Percentiles rank a stretch among this genome's conserved stretches.
Evolutionary conservation across 2,888 invertebrate genomes (phyloP).

Genomic region (Agrilus biguttatus): DNA sequence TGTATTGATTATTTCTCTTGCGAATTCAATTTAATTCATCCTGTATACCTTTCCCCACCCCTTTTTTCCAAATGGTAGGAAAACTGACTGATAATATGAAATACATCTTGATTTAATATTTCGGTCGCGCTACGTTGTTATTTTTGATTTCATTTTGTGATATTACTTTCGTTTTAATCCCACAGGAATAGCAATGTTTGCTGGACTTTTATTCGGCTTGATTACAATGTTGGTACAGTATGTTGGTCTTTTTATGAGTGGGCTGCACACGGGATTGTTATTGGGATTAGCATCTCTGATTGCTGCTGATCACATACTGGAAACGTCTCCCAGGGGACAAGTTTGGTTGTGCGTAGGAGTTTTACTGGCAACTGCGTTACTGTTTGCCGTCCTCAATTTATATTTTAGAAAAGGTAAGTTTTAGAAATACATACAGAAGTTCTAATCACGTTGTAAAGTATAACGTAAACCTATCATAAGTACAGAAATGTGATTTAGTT

Average conservation of each 20-base stretch:
- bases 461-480: no score
- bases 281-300: constrained; percentile 44
- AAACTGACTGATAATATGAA: no score
- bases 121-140: no score
- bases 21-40: no score
- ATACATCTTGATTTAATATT: no score
- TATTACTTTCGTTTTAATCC: constrained; percentile 4
- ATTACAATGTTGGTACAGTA: constrained; percentile 73
- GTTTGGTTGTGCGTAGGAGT: constrained; percentile 60
- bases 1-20: no score
- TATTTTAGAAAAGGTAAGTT: constrained; percentile 57
- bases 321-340: constrained; percentile 33
- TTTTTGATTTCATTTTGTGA: neutral
- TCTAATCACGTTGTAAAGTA: no score
- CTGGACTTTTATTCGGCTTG: constrained; percentile 61
- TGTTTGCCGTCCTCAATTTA: constrained; percentile 55
- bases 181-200: constrained; percentile 53
- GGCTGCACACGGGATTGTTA: constrained; percentile 60
- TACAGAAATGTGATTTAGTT: no score
- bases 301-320: constrained; percentile 44
- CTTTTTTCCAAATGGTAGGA: no score
- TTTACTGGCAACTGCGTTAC: constrained; percentile 49
- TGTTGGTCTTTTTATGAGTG: constrained; percentile 68
- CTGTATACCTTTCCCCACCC: no score
- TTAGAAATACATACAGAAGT: neutral